phyloP scores from a whole-genome alignment of 1,140 invertebrate genomes.

The Lordiphosa mommai region DNA sequence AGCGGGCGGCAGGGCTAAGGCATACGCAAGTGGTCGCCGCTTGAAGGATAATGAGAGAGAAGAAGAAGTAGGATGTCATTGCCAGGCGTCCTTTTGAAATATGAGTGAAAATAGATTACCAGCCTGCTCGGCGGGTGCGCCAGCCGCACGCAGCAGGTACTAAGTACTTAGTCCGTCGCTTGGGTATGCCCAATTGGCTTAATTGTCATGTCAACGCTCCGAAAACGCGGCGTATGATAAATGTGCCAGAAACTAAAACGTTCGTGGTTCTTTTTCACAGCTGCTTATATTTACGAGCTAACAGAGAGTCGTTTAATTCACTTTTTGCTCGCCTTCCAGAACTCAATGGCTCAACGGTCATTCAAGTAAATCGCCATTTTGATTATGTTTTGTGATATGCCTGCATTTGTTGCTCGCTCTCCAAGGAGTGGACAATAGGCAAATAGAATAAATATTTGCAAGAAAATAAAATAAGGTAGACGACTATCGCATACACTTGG shows the following conservation, averaged over 20 bases:
- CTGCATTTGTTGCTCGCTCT: constrained; percentile 21
- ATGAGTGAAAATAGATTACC: constrained; percentile 39
- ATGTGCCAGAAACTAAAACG: constrained; percentile 26
- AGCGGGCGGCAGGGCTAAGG: neutral
- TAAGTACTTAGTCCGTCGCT: neutral
- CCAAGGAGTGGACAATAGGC: no score
- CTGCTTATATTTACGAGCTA: constrained; percentile 36
- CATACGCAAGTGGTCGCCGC: constrained; percentile 2
- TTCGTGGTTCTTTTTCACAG: constrained; percentile 20
- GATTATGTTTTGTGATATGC: constrained; percentile 17
- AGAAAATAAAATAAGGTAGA: neutral
- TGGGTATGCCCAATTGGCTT: constrained; percentile 48
- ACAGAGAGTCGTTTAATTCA: neutral
- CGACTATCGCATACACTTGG: no score
- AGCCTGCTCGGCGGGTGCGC: neutral
- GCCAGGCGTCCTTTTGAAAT: constrained; percentile 33
- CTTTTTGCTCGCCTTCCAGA: constrained; percentile 1
- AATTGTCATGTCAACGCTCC: constrained; percentile 59
- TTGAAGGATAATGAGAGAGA: neutral
- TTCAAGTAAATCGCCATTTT: constrained; percentile 37
- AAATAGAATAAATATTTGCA: no score
- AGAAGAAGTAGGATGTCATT: constrained; percentile 19
- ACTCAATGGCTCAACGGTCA: constrained; percentile 37
- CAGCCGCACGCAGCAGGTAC: neutral
- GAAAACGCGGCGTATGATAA: constrained; percentile 56